Evolutionary conservation across 2,797 vertebrate genomes (phyloP).

Genomic region (Mormyrops attenuatus): DNA sequence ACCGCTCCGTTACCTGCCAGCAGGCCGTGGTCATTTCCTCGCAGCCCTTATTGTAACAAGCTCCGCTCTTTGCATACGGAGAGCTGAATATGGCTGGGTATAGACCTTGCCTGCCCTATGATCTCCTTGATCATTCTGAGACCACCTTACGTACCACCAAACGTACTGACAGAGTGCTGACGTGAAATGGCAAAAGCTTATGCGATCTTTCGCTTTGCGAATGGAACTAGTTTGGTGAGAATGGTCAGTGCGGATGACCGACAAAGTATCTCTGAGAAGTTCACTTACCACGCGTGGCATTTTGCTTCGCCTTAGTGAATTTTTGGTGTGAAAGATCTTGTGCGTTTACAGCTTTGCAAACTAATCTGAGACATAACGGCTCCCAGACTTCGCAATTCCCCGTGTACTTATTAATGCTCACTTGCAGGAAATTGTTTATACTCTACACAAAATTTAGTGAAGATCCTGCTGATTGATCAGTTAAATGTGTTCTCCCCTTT

Average conservation of each 20-base stretch:
- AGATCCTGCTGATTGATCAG: not conserved
- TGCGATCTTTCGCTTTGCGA: not conserved
- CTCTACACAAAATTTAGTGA: not conserved
- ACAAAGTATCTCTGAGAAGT: not conserved
- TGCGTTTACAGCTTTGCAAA: not conserved
- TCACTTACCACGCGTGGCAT: not conserved
- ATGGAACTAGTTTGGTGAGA: not conserved
- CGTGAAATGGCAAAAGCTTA: not conserved
- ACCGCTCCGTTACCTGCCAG: not conserved
- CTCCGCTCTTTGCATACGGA: not conserved
- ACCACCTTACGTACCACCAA: not conserved
- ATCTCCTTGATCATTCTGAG: not conserved
- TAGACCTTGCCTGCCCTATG: not conserved
- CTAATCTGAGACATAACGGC: not conserved
- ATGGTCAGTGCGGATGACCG: not conserved
- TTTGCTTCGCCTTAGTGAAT: not conserved
- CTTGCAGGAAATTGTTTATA: not conserved
- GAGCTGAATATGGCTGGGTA: not conserved
- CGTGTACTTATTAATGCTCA: not conserved
- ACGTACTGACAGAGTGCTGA: not conserved
- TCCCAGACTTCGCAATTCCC: not conserved
- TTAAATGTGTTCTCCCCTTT: not conserved
- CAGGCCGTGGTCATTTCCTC: not conserved
- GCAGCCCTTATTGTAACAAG: not conserved
- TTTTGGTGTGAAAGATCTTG: not conserved